phyloP scores from a whole-genome alignment of 2,113 vertebrate genomes.

The Protomyctophum bolini region DNA sequence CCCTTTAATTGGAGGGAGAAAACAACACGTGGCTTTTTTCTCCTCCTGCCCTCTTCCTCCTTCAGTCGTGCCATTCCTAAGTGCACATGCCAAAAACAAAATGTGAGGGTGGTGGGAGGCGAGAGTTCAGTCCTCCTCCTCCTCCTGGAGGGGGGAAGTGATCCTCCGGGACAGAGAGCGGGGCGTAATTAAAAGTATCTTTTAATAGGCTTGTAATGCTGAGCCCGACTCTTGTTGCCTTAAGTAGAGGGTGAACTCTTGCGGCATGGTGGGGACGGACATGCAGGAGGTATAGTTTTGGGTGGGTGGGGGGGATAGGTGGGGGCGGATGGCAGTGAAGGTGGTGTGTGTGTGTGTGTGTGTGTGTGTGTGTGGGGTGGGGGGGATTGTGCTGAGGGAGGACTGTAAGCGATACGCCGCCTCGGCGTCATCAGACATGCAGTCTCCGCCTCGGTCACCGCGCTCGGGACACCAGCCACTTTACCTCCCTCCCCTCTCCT shows the following conservation, averaged over 20 bases:
- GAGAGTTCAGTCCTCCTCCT: conserved; percentile 54
- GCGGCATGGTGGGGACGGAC: conserved; percentile 73
- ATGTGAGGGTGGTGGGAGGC: conserved; percentile 29
- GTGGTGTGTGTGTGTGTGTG: too few species aligned
- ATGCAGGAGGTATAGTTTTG: conserved; percentile 22
- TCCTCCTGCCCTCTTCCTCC: conserved; percentile 13
- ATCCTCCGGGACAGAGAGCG: conserved; percentile 51
- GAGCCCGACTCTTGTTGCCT: conserved; percentile 75
- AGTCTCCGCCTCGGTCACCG: conserved; percentile 59
- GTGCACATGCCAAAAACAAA: conserved; percentile 65
- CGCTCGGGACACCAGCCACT: conserved; percentile 37
- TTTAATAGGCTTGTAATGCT: conserved; percentile 75
- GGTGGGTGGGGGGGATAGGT: neutral
- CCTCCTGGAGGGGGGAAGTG: conserved; percentile 60
- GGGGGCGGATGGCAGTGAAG: neutral
- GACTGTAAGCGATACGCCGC: conserved; percentile 76
- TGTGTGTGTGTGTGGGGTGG: neutral
- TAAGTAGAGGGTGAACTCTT: conserved; percentile 76
- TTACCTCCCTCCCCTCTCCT: neutral
- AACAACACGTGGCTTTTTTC: conserved; percentile 61
- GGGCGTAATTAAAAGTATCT: conserved; percentile 74
- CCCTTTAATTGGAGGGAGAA: conserved; percentile 78
- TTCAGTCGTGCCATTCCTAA: conserved; percentile 71
- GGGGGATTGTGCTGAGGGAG: conserved; percentile 69
- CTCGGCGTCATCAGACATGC: conserved; percentile 67